Evolutionary conservation across 2,797 vertebrate species (phyloP).

Genomic region (Lates japonicus): DNA sequence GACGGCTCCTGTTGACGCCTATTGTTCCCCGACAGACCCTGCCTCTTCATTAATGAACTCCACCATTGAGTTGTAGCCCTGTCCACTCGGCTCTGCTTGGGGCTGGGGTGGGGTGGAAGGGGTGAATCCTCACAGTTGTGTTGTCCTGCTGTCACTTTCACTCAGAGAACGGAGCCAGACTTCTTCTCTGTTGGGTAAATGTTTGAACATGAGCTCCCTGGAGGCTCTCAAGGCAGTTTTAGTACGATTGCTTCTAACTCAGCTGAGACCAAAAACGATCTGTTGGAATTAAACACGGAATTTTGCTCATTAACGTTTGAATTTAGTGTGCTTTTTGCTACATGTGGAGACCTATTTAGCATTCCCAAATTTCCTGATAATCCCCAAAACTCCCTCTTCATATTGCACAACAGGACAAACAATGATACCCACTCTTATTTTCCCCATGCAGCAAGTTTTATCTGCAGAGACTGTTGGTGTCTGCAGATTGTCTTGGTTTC

Average conservation of each 20-base stretch:
- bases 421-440: constrained; percentile 38
- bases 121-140: constrained; percentile 60
- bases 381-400: neutral
- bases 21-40: constrained; percentile 73
- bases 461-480: constrained; percentile 17
- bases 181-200: constrained; percentile 21
- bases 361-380: neutral
- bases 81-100: constrained; percentile 33
- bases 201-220: constrained; percentile 3
- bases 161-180: constrained; percentile 44
- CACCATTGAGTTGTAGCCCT: constrained; percentile 77
- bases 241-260: constrained; percentile 10
- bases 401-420: neutral
- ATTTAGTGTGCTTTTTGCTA: neutral
- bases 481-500: neutral
- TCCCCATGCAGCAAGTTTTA: constrained; percentile 49
- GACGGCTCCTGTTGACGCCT: constrained; percentile 64
- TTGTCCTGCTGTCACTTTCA: constrained; percentile 75
- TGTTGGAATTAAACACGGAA: neutral
- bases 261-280: neutral
- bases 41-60: constrained; percentile 85
- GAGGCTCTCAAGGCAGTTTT: constrained; percentile 9
- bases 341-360: neutral
- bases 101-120: constrained; percentile 36
- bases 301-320: constrained; percentile 1